Evolutionary conservation across 2,113 vertebrate genomes (phyloP).

Genomic region (Ctenodactylus gundi): DNA sequence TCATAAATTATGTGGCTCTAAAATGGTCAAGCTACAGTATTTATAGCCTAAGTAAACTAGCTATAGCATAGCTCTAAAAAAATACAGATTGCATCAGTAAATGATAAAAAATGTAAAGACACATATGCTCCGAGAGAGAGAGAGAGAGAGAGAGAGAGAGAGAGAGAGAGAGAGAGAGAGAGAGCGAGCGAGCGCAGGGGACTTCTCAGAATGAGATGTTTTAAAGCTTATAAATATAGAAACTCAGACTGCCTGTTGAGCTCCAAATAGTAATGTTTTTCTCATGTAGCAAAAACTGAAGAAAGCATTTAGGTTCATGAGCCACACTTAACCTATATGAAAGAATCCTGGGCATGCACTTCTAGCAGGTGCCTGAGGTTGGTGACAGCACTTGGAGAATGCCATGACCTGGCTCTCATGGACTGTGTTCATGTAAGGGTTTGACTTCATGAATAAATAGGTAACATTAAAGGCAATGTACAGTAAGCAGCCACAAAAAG

Average conservation of each 20-base stretch:
- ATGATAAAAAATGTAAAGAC: conserved; percentile 10
- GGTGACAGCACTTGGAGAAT: background rate
- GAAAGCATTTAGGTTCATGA: background rate
- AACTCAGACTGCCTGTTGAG: conserved; percentile 20
- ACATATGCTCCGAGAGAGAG: background rate
- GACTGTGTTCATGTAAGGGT: background rate
- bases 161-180: background rate
- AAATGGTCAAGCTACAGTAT: conserved; percentile 24
- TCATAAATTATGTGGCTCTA: conserved; percentile 41
- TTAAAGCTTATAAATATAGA: conserved; percentile 41
- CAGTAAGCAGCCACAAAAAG: background rate
- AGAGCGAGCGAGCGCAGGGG: conserved; percentile 20
- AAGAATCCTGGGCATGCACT: background rate
- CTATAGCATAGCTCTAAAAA: conserved; percentile 55
- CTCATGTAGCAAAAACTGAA: background rate
- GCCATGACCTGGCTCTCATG: background rate
- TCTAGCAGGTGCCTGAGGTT: background rate
- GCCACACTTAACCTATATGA: background rate
- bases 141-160: background rate
- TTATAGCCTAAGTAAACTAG: conserved; percentile 50
- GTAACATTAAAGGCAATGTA: background rate
- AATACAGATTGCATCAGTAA: conserved; percentile 45
- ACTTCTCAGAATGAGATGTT: conserved; percentile 23
- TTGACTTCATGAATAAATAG: background rate
- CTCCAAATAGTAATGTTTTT: background rate